Evolutionary conservation across 37 sponge, comb jelly and placozoan species (phyloP).

Genomic region (Oopsacas minuta): DNA sequence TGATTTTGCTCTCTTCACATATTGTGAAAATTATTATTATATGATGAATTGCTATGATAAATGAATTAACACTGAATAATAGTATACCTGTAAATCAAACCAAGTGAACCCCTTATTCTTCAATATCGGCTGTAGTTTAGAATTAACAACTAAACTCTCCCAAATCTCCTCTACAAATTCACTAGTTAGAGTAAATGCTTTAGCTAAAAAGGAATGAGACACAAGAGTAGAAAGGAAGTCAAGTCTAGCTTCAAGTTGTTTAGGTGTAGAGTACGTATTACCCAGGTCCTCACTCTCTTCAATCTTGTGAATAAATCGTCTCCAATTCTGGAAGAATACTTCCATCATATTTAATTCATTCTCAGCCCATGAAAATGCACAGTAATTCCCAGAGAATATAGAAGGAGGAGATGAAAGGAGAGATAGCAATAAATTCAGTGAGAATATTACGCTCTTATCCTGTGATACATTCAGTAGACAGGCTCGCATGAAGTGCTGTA

Average conservation of each 20-base stretch:
- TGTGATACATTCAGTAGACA: not conserved
- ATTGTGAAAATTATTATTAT: too few species aligned
- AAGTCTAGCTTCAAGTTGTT: not conserved
- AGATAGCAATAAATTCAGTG: not conserved
- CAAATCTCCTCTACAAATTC: not conserved
- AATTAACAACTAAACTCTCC: not conserved
- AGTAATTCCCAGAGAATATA: not conserved
- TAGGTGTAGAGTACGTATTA: not conserved
- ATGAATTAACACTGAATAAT: not conserved
- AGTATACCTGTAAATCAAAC: constrained; percentile 6
- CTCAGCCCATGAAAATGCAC: not conserved
- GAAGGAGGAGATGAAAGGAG: constrained; percentile 5
- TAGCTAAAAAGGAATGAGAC: not conserved
- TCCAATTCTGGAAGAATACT: constrained; percentile 5
- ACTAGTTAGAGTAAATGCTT: not conserved
- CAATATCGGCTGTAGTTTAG: not conserved
- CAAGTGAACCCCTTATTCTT: not conserved
- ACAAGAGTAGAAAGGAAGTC: not conserved
- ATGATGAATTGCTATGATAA: too few species aligned
- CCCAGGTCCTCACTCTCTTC: not conserved
- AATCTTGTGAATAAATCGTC: not conserved
- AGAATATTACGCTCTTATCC: constrained; percentile 7
- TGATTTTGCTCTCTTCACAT: too few species aligned
- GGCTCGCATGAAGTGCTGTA: not conserved
- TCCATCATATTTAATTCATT: constrained; percentile 5